These are phyloP conservation scores for Poliocrania exsul DNA, from an alignment of 2,797 vertebrate species.

Conservation along the genomic window DNA sequence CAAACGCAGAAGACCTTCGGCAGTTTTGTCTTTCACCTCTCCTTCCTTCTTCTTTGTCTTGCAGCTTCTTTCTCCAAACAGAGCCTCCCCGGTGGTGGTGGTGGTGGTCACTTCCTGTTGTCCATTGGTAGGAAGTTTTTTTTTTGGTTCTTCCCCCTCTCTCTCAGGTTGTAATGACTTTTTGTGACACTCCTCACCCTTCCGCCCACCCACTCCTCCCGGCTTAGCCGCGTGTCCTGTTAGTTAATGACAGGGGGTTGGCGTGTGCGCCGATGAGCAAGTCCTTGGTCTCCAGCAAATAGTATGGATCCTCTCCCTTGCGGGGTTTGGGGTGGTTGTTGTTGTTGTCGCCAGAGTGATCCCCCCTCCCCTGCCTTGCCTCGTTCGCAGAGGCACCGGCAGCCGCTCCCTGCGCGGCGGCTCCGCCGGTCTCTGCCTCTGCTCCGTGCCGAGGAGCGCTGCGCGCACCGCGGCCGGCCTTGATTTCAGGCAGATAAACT, in stretches of 20 bases:
- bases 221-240: not conserved
- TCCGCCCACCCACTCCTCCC: not conserved
- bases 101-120: conserved; percentile 60
- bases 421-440: not conserved
- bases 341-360: not conserved
- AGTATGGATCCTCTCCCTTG: conserved; percentile 25
- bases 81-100: conserved; percentile 56
- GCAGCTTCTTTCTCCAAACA: conserved; percentile 58
- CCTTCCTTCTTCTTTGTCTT: conserved; percentile 61
- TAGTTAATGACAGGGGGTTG: conserved; percentile 10
- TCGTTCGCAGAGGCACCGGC: not conserved
- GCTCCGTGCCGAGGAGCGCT: not conserved
- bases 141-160: not conserved
- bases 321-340: not conserved
- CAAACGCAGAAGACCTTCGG: conserved; percentile 33
- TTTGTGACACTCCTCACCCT: conserved; percentile 12
- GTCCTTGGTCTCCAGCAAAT: conserved; percentile 33
- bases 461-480: conserved; percentile 51
- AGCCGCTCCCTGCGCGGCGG: conserved; percentile 2
- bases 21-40: conserved; percentile 68
- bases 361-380: not conserved
- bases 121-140: conserved; percentile 62
- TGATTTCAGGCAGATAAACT: conserved; percentile 76
- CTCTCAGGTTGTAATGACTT: conserved; percentile 52
- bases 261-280: conserved; percentile 4